phyloP scores from a whole-genome alignment of 2,113 vertebrate genomes.

The Phylloscopus whistleri region DNA sequence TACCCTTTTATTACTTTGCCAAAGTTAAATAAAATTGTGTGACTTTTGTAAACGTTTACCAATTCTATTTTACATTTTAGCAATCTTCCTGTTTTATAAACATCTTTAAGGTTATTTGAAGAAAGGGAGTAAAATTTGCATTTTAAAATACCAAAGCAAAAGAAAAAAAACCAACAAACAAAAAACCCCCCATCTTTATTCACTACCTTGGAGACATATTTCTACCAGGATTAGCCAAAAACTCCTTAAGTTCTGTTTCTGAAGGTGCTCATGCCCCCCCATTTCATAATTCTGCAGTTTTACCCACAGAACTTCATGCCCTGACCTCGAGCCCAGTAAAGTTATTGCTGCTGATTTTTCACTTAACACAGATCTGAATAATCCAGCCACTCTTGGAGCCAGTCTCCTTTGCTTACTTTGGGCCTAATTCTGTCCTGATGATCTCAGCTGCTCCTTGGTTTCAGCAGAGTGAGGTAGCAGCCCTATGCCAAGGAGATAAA shows the following conservation, averaged over 20 bases:
- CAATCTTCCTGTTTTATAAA: background rate
- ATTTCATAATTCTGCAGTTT: background rate
- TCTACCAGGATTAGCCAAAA: background rate
- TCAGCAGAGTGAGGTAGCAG: background rate
- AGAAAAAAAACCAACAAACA: background rate
- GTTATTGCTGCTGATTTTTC: background rate
- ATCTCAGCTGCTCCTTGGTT: background rate
- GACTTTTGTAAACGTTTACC: slow-evolving; percentile 57
- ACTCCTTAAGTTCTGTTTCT: background rate
- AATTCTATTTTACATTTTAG: background rate
- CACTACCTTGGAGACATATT: background rate
- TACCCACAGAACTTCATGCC: background rate
- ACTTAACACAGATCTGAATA: background rate
- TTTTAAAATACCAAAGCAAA: background rate
- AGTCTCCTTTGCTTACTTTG: background rate
- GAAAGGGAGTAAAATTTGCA: background rate
- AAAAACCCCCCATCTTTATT: background rate
- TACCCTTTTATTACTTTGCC: slow-evolving; percentile 64
- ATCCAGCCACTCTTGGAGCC: background rate
- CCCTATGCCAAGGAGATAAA: background rate
- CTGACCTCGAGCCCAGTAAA: background rate
- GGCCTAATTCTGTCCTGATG: background rate
- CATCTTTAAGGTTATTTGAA: background rate
- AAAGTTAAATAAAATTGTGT: slow-evolving; percentile 64
- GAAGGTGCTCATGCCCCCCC: background rate